Base-by-base conservation (phyloP, 2,888 invertebrate species). In the Fabriciana adippe region DNA sequence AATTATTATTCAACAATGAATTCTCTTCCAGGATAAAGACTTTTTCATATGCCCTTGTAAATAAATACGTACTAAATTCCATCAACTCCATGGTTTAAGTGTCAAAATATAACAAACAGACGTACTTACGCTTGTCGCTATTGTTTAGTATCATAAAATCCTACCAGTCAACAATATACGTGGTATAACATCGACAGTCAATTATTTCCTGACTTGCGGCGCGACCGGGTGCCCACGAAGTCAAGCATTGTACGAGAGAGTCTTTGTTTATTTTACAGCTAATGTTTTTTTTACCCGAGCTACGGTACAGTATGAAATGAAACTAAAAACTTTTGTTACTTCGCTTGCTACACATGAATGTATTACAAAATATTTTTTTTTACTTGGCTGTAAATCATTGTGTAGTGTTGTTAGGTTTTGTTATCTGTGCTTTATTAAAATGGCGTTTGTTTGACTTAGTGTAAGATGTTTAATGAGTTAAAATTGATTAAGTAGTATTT, bases 181-280 rank as follows among this genome's bases (percentile, higher is more conserved):
- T 61, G 35, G 61, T 61, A 31, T 48, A 60, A 61, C 50, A 50
- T 35, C 50, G 50, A n/a, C 61, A 62, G 67, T 67, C 67, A 61
- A 67, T 67, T 67, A 67, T 67, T 67, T 62, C 67, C 62, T 41
- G 61, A 61, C 61, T 61, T 51, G 50, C 35, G 18, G 61, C 61
- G 50, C 50, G n/a, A 60, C 51, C 59, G 31, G 50, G 60, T 15
- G 31, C 48, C 60, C 48, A 35, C n/a, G 3, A 31, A 35, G 35
- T 35, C 31, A 8, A 1, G 35, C 18, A 51, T 61, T 61, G 61
- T 51, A 41, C 61, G 6, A 31, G 47, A 3, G 6, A 16, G 14
- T 11, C 50, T 61, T 61, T 61, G 51, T 61, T 60, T 50, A 11
- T 51, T 35, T 60, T 35, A 31, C 51, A 51, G 31, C 35, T 51